phyloP scores from a whole-genome alignment of 2,888 invertebrate genomes.

The Girardia tigrina region DNA sequence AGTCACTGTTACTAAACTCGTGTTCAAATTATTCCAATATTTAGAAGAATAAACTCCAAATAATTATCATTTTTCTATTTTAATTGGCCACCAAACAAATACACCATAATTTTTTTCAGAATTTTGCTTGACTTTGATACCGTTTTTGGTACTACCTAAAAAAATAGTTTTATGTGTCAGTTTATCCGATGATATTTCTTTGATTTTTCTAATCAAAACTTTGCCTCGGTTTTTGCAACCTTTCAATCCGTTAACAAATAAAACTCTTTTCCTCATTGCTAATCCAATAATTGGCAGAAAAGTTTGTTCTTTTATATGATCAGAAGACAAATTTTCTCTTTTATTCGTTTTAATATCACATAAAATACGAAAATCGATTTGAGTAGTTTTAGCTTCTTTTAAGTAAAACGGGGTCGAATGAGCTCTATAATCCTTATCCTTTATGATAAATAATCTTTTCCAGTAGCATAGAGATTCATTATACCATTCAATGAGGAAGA shows the following conservation, averaged over 20 bases:
- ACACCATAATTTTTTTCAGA: constrained; percentile 8
- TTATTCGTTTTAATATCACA: background rate
- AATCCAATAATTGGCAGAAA: background rate
- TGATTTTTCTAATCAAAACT: background rate
- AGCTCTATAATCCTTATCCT: background rate
- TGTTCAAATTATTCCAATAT: too few relatives aligned
- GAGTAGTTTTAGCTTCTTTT: background rate
- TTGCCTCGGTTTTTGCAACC: background rate
- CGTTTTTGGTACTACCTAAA: background rate
- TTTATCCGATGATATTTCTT: background rate
- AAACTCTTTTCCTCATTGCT: background rate
- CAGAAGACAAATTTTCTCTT: background rate
- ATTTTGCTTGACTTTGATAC: background rate
- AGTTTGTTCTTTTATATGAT: background rate
- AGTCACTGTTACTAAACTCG: too few relatives aligned
- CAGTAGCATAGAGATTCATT: background rate
- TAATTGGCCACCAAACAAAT: constrained; percentile 17
- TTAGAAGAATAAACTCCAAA: too few relatives aligned
- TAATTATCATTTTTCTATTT: background rate
- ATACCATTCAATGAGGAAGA: background rate
- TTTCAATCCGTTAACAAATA: background rate
- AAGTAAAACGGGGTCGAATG: background rate
- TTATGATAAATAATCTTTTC: background rate
- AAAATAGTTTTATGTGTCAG: background rate
- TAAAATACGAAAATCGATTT: background rate